phyloP scores from a whole-genome alignment of 2,113 vertebrate species.

The Lamprologus sp. region DNA sequence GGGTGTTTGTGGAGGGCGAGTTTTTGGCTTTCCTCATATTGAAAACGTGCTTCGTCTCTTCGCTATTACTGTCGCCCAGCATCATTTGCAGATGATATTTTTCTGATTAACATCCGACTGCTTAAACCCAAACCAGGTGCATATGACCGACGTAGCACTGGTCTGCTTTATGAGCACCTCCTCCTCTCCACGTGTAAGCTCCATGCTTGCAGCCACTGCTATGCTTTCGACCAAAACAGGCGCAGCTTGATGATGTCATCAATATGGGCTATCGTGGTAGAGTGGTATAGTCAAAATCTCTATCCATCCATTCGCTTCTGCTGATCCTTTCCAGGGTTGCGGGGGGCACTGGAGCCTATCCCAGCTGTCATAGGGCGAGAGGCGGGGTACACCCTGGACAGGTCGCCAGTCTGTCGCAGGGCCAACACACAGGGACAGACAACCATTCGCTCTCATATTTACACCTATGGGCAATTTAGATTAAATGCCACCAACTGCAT shows the following conservation, averaged over 20 bases:
- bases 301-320: not conserved
- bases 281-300: not conserved
- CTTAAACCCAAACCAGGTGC: not conserved
- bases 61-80: not conserved
- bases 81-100: not conserved
- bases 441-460: not conserved
- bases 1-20: not conserved
- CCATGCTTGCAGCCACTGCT: not conserved
- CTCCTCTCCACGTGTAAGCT: not conserved
- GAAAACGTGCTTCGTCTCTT: not conserved
- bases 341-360: not conserved
- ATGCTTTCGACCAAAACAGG: accelerated
- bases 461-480: not conserved
- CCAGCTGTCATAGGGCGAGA: not conserved
- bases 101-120: accelerated
- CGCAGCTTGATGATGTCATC: not conserved
- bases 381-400: not conserved
- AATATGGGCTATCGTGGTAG: not conserved
- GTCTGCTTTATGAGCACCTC: not conserved
- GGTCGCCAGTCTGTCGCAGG: not conserved
- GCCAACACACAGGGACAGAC: accelerated
- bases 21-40: not conserved
- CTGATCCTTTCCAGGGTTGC: accelerated
- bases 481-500: not conserved
- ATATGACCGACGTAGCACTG: accelerated